Percentiles rank a stretch among this genome's conserved stretches.
Conservation (phyloP, 2,797 vertebrate genomes). For the Aythya fuligula region DNA sequence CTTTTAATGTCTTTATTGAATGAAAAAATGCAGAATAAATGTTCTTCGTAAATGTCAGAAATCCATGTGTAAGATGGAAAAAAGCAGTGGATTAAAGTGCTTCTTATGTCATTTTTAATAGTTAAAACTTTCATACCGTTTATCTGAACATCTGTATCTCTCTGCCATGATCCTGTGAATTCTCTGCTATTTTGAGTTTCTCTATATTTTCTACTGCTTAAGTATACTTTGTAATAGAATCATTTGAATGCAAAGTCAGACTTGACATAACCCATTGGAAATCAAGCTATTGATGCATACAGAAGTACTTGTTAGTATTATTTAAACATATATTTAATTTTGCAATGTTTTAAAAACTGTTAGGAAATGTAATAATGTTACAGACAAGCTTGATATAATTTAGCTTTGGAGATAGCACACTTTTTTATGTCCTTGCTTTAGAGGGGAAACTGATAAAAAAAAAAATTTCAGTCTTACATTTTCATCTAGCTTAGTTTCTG, state of each 20-base stretch:
- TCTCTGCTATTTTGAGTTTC: neutral
- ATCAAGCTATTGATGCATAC: constrained; percentile 45
- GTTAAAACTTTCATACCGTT: neutral
- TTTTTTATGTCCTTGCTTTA: neutral
- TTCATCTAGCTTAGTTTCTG: neutral
- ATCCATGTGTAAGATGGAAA: neutral
- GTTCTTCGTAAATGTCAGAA: neutral
- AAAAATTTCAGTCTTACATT: constrained; percentile 4
- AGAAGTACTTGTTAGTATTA: constrained; percentile 49
- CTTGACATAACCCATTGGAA: constrained; percentile 20
- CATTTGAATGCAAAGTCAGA: constrained; percentile 49
- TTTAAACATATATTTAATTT: constrained; percentile 27
- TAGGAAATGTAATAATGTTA: constrained; percentile 38
- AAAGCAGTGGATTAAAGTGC: neutral
- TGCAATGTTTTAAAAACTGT: constrained; percentile 17
- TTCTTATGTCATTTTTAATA: neutral
- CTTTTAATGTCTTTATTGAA: neutral
- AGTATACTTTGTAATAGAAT: constrained; percentile 28
- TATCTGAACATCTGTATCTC: neutral
- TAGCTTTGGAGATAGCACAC: neutral
- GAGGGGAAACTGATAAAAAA: neutral
- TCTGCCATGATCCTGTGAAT: neutral
- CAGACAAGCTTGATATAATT: constrained; percentile 34
- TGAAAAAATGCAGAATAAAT: neutral
- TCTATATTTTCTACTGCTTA: neutral